Evolutionary conservation across 2,113 vertebrate species (phyloP), one percentile per base, ranked within the genome.

Genomic region (Mesitornis unicolor): DNA sequence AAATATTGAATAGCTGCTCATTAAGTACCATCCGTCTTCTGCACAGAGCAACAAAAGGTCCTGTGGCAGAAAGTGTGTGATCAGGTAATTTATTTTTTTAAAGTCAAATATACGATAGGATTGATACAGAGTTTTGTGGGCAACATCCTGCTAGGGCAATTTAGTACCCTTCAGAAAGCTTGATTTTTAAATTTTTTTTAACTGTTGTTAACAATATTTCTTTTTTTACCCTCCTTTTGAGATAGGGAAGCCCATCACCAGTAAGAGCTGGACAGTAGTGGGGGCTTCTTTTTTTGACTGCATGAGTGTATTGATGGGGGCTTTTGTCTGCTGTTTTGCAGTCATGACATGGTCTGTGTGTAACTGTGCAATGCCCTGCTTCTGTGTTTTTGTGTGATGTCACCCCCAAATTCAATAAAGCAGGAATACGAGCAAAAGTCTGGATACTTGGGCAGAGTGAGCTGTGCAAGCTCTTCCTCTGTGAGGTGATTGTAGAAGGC

Each of bases 301-400:
- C 3, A 0, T 14, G 7, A 9, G 16, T 33, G 20, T 36, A 1
- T 8, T 43, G 20, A 7, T 8, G 15, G 17, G 17, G 12, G 1
- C 4, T 64, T 64, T 53, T n/a, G 10, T 15, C 12, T 60, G 31
- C 42, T 45, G 47, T 47, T 43, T 43, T 57, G 42, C 16, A 33
- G 0, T 18, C 11, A 2, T 6, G 29, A 78, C 21, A 29, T 31
- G 36, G 16, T 60, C 48, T 35, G 12, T 6, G 22, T 7, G 1
- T 5, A 42, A 59, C 9, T 29, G 17, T 45, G n/a, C 33, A 29
- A 16, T 11, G 19, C 2, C 3, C 35, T 42, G 16, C 28, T 14
- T 38, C 2, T 0, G 18, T 3, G 13, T 22, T 43, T 20, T 11
- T 13, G 15, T 33, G 4, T 35, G 16, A 0, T 13, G 45, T 38